phyloP scores from a whole-genome alignment of 2,113 vertebrate species.

The Dolichotis patagonum region DNA sequence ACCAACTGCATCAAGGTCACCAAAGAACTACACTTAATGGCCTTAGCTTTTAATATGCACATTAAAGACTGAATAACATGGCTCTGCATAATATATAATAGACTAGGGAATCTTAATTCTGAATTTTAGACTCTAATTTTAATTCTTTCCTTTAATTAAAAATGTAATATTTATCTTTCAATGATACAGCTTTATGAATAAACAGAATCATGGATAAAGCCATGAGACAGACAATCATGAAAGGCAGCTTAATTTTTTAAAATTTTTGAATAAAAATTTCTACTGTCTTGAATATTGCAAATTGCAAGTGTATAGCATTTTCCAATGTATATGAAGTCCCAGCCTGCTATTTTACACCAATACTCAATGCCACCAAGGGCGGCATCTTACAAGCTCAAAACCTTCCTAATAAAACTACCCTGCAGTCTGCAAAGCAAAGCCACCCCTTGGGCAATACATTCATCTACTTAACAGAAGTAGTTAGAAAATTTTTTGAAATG shows the following conservation, averaged over 20 bases:
- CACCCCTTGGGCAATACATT: not conserved
- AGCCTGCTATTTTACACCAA: slow-evolving; percentile 30
- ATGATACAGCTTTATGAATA: slow-evolving; percentile 13
- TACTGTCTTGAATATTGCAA: not conserved
- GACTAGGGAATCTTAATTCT: not conserved
- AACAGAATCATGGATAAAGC: not conserved
- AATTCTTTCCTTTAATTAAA: not conserved
- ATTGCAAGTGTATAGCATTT: not conserved
- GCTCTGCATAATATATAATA: not conserved
- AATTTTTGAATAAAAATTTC: not conserved
- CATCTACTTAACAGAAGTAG: slow-evolving; percentile 42
- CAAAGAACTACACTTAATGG: not conserved
- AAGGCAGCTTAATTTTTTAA: not conserved
- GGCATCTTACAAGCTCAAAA: slow-evolving; percentile 25
- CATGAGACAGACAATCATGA: slow-evolving; percentile 14
- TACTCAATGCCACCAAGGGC: not conserved
- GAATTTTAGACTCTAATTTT: not conserved
- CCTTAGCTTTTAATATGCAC: not conserved
- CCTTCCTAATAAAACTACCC: slow-evolving; percentile 30
- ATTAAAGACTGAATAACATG: not conserved
- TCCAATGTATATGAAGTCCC: slow-evolving; percentile 3
- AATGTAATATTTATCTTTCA: slow-evolving; percentile 41
- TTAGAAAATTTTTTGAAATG: slow-evolving; percentile 36
- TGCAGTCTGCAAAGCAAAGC: slow-evolving; percentile 61
- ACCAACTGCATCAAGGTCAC: not conserved